phyloP scores from a whole-genome alignment of 2,113 vertebrate species.

The Otocyon megalotis region DNA sequence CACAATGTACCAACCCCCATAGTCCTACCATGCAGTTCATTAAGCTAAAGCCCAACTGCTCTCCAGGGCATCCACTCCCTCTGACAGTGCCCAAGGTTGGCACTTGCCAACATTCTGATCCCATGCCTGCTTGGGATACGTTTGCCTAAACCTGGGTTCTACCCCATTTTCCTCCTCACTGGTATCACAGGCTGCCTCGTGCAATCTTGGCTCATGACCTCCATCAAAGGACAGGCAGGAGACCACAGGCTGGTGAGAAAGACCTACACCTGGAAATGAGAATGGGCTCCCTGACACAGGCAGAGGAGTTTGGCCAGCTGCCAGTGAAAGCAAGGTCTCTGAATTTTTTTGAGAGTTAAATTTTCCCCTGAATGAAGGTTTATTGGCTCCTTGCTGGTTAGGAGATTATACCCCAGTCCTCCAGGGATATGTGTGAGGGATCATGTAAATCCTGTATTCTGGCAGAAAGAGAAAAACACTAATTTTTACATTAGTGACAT shows the following conservation, averaged over 20 bases:
- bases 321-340: not conserved
- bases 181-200: not conserved
- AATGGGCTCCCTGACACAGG: accelerated
- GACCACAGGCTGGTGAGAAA: not conserved
- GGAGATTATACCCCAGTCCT: slow-evolving; percentile 72
- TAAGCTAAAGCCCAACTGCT: not conserved
- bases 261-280: not conserved
- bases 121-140: accelerated
- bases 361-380: slow-evolving; percentile 45
- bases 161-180: not conserved
- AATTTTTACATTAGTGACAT: slow-evolving; percentile 80
- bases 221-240: not conserved
- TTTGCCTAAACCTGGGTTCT: not conserved
- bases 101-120: not conserved
- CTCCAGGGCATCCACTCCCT: not conserved
- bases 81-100: not conserved
- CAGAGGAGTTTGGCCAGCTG: not conserved
- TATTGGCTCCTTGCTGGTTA: slow-evolving; percentile 68
- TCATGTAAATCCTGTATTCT: slow-evolving; percentile 82
- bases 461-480: slow-evolving; percentile 78
- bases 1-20: not conserved
- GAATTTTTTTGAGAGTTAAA: slow-evolving; percentile 55
- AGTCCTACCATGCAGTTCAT: not conserved
- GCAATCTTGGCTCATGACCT: not conserved
- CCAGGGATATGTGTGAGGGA: slow-evolving; percentile 68